Percentiles rank a stretch among this genome's conserved stretches.
Conservation (phyloP, 1,140 invertebrate genomes). For the Bombus confusus region DNA sequence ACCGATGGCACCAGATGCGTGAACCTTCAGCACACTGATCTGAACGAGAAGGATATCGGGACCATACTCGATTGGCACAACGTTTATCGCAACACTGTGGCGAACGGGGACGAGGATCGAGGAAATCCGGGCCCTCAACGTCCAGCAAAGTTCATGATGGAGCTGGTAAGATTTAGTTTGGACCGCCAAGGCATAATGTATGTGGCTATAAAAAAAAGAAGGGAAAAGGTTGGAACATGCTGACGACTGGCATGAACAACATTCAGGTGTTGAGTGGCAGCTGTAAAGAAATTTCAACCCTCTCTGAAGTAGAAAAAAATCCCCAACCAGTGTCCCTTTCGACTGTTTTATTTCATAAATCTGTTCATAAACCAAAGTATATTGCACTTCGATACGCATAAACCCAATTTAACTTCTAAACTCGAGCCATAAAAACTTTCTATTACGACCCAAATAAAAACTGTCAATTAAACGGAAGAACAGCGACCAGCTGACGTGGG, state of each 20-base stretch:
- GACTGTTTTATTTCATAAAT: not conserved
- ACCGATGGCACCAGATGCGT: conserved; percentile 53
- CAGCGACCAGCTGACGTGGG: too few species aligned
- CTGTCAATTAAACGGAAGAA: too few species aligned
- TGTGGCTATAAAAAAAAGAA: not conserved
- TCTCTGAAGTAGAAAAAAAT: not conserved
- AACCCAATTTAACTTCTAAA: too few species aligned
- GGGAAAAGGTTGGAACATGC: not conserved
- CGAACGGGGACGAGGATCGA: conserved; percentile 79
- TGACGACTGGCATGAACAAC: not conserved
- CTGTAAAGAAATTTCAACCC: not conserved
- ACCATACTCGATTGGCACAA: conserved; percentile 80
- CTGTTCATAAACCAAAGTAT: not conserved
- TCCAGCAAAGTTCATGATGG: conserved; percentile 83
- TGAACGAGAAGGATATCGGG: conserved; percentile 62
- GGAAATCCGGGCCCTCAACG: conserved; percentile 83
- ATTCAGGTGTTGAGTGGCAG: not conserved
- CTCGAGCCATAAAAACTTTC: too few species aligned
- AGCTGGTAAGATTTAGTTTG: conserved; percentile 77
- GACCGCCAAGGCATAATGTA: not conserved
- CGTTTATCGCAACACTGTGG: conserved; percentile 80
- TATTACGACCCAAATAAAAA: too few species aligned
- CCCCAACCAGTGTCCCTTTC: not conserved
- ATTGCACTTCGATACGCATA: too few species aligned
- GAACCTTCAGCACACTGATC: conserved; percentile 52